Percentiles rank a stretch among this genome's conserved stretches.
Evolutionary conservation across 1,140 invertebrate genomes (phyloP).

Genomic region (Antheraea pernyi): DNA sequence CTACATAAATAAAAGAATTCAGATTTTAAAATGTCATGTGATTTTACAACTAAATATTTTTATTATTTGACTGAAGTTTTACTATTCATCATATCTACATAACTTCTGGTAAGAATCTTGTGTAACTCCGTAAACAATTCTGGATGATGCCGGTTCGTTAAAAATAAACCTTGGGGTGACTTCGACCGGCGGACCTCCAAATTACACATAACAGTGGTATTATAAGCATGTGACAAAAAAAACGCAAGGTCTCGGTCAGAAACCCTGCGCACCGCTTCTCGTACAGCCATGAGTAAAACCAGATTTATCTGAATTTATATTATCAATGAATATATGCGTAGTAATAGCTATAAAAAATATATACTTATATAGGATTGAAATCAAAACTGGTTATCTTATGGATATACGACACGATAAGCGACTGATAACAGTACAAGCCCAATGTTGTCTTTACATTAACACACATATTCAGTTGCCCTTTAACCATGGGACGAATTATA

Average conservation of each 20-base stretch:
- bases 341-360: conserved; percentile 7
- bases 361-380: conserved; percentile 15
- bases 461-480: conserved; percentile 3
- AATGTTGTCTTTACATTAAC: conserved; percentile 16
- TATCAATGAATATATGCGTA: background rate
- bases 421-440: conserved; percentile 20
- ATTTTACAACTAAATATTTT: too few species aligned
- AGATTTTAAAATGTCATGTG: too few species aligned
- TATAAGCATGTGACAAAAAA: conserved; percentile 48
- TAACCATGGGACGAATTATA: background rate
- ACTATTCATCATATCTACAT: too few species aligned
- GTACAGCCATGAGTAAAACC: conserved; percentile 32
- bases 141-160: background rate
- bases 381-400: conserved; percentile 24
- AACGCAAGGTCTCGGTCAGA: conserved; percentile 36
- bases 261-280: conserved; percentile 36
- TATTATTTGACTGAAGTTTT: too few species aligned
- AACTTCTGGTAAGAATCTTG: background rate
- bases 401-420: conserved; percentile 27
- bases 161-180: conserved; percentile 16
- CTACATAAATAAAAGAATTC: too few species aligned
- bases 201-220: conserved; percentile 76
- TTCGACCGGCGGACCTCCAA: conserved; percentile 73
- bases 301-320: background rate
- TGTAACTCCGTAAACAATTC: background rate